Evolutionary conservation across 2,888 invertebrate genomes (phyloP), one percentile per base, ranked within the genome.

Genomic region (Fragum fragum): DNA sequence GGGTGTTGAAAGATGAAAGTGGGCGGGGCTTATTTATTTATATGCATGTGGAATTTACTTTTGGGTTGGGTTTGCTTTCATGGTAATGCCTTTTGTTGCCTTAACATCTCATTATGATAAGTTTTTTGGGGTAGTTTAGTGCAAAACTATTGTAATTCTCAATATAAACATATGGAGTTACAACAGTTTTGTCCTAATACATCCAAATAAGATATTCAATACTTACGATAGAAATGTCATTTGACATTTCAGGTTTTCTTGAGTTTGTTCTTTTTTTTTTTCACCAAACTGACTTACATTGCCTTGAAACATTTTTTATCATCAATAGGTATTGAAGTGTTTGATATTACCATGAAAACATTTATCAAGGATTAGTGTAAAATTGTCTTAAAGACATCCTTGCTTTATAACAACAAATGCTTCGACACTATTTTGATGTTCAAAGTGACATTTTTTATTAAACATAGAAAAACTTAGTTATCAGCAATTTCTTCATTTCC

Each of bases 41-140:
- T 39, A 36, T 55, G 55, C 47, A 47, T 71, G 71, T 71, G 28
- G 47, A 52, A 52, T 36, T 71, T 26, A 55, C 11, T 9, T 21
- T 36, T 53, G 71, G 71, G 71, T 36, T 32, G 71, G 71, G 71
- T 71, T 55, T 71, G 55, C 55, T 71, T 71, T 55, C 71, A 71
- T 71, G 71, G 36, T 55, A 71, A 71, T 55, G 39, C 28, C 36
- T 39, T 66, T 63, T 23, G 42, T 66, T 66, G 47, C 66, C 66
- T 66, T 66, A 21, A 42, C 14, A 42, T 66, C n/a, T 42, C 23
- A 28, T 66, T 23, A 23, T 66, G 6, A 14, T 21, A 1, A 57
- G 23, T 47, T 9, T 47, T 18, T 18, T 47, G 47, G 16, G n/a
- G 14, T 6, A 47, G 47, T 14, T 47, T 18, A n/a, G 14, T 47